Percentiles rank a stretch among this genome's conserved stretches.
phyloP scores from a whole-genome alignment of 2,797 vertebrate species.

The Oreochromis mossambicus region DNA sequence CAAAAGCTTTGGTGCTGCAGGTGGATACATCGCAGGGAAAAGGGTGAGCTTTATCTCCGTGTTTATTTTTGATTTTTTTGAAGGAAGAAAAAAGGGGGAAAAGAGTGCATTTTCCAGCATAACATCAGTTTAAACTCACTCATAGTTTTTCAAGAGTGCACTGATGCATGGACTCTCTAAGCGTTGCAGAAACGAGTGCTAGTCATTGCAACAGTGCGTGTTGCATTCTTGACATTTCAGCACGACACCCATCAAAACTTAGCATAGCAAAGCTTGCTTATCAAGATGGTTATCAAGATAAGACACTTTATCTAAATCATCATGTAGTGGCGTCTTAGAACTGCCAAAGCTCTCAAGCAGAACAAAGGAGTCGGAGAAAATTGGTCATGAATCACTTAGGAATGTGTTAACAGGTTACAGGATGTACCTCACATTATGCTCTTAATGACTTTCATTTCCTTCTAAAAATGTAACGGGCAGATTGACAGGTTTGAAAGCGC shows the following conservation, averaged over 20 bases:
- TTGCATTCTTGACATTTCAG: conserved; percentile 7
- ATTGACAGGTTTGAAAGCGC: neutral
- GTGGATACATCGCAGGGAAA: conserved; percentile 92
- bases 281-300: neutral
- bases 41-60: conserved; percentile 72
- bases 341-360: neutral
- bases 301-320: neutral
- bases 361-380: neutral
- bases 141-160: neutral
- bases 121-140: neutral
- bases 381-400: neutral
- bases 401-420: neutral
- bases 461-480: neutral
- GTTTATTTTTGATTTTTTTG: neutral
- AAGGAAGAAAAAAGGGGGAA: rapidly evolving
- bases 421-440: neutral
- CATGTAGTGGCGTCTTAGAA: neutral
- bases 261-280: neutral
- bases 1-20: conserved; percentile 90
- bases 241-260: neutral
- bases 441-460: neutral
- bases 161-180: neutral
- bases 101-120: neutral
- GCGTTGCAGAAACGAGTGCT: rapidly evolving
- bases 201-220: neutral